phyloP scores from a whole-genome alignment of 2,888 invertebrate genomes.

The Rhingia rostrata region DNA sequence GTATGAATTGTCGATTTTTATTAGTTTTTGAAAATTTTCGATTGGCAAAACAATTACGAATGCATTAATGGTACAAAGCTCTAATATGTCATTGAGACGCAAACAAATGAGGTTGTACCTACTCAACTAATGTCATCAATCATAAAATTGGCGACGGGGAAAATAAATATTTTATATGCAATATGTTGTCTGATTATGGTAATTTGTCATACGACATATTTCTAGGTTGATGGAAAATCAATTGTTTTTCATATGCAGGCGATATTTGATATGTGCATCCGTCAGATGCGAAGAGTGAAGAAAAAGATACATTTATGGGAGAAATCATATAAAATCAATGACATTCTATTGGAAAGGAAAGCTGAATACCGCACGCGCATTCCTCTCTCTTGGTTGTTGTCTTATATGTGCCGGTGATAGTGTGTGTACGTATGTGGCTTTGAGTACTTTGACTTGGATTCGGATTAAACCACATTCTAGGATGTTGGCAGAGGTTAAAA shows the following conservation, averaged over 20 bases:
- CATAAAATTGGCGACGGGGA: constrained; percentile 40
- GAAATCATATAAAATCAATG: constrained; percentile 64
- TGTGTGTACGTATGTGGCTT: constrained; percentile 18
- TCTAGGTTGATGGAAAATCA: constrained; percentile 65
- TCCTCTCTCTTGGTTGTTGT: constrained; percentile 16
- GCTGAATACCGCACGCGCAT: constrained; percentile 57
- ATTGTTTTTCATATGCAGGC: constrained; percentile 39
- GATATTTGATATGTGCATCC: constrained; percentile 56
- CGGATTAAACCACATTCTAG: constrained; percentile 27
- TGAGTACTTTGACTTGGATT: constrained; percentile 18
- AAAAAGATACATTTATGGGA: constrained; percentile 11
- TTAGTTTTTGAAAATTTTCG: constrained; percentile 35
- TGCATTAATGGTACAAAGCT: constrained; percentile 33
- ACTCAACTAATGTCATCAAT: constrained; percentile 61
- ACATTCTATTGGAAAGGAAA: constrained; percentile 53
- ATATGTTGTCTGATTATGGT: constrained; percentile 29
- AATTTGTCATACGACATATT: constrained; percentile 45
- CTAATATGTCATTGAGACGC: constrained; percentile 21
- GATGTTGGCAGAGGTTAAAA: background rate
- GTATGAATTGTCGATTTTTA: constrained; percentile 58
- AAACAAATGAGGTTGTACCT: constrained; percentile 26
- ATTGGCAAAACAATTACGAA: constrained; percentile 43
- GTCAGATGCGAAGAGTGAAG: background rate
- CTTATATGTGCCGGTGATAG: background rate
- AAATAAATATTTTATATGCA: constrained; percentile 7